Conservation (phyloP, 2,113 vertebrate species). For the Carassius gibelio region DNA sequence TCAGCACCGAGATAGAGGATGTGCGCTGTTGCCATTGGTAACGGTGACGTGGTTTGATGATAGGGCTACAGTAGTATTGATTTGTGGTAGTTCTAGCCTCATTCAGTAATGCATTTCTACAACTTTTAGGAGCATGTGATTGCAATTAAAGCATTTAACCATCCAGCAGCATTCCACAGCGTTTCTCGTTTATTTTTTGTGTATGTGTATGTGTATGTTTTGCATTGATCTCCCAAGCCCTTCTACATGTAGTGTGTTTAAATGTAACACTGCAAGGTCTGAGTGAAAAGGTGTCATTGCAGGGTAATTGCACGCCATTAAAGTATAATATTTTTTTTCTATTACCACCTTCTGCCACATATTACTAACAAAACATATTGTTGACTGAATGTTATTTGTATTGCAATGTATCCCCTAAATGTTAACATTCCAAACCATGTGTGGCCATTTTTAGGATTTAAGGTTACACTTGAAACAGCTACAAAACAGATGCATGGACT, state of each 20-base stretch:
- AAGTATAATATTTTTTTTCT: background rate
- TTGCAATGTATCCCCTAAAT: background rate
- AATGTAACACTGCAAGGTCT: background rate
- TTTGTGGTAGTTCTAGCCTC: background rate
- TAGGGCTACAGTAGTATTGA: background rate
- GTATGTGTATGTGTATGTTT: background rate
- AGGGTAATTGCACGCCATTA: background rate
- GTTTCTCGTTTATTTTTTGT: background rate
- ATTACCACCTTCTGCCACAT: background rate
- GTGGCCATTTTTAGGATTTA: background rate
- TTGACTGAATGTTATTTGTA: background rate
- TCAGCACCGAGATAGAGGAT: background rate
- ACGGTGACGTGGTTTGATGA: background rate
- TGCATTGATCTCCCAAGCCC: background rate
- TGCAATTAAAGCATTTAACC: background rate
- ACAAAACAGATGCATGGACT: background rate
- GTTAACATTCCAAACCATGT: background rate
- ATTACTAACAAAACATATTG: background rate
- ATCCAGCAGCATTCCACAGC: background rate
- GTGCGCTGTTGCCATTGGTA: background rate
- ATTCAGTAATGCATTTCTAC: background rate
- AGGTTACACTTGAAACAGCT: background rate
- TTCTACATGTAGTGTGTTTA: background rate
- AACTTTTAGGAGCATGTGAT: background rate
- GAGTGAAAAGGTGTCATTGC: background rate